phyloP scores from a whole-genome alignment of 2,113 vertebrate species.

The Sceloporus tristichus region DNA sequence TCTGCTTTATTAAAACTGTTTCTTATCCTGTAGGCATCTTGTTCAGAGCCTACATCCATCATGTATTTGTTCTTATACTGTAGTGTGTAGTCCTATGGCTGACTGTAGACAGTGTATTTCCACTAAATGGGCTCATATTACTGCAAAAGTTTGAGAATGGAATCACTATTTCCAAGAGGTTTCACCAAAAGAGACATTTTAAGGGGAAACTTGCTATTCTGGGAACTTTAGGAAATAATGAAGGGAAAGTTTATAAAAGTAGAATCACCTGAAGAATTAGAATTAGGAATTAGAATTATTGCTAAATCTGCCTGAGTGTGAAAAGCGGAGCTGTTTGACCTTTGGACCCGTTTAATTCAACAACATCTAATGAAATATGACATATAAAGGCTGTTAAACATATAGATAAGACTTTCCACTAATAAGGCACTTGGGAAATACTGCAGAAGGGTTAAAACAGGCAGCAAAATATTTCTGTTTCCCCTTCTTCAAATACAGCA shows the following conservation, averaged over 20 bases:
- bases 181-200: not conserved
- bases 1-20: slow-evolving; percentile 3
- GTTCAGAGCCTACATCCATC: not conserved
- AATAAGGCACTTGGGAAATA: not conserved
- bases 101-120: not conserved
- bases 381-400: not conserved
- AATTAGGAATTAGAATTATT: too few species aligned
- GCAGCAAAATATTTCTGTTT: not conserved
- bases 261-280: not conserved
- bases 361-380: not conserved
- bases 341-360: not conserved
- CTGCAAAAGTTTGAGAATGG: not conserved
- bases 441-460: not conserved
- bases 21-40: not conserved
- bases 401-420: not conserved
- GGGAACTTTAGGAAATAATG: not conserved
- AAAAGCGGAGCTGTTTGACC: not conserved
- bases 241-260: not conserved
- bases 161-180: not conserved
- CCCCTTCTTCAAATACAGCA: not conserved
- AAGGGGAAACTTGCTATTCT: not conserved
- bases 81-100: not conserved
- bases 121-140: not conserved
- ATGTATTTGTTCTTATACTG: not conserved
- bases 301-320: not conserved